Evolutionary conservation across 2,113 vertebrate genomes (phyloP), one percentile per base, ranked within the genome.

Genomic region (Chinchilla lanigera): DNA sequence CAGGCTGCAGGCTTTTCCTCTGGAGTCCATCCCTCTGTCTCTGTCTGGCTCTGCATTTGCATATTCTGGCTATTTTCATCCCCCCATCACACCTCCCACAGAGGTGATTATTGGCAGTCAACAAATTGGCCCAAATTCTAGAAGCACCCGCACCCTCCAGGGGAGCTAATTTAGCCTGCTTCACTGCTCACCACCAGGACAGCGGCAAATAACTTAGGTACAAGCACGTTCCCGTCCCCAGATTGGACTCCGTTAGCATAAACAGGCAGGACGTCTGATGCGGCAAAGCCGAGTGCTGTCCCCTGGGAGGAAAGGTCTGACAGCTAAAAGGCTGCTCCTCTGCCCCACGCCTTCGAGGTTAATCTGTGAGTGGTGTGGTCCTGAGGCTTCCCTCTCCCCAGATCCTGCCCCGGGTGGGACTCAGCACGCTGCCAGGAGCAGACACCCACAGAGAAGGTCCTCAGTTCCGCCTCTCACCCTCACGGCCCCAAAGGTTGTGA

Each of bases 91-190:
- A 58, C 97, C 94, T 97, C 94, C 96, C 60, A 41, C 95, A 89
- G 92, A 97, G 94, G 93, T 58, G 8, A 63, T 94, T 95, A 61
- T 96, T 87, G 91, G 92, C 95, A 96, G 97, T 87, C 96, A 86
- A 22, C 92, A 98, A 93, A 97, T 80, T 90, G 58, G 86, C 89
- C 96, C 75, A 71, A 78, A 97, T 97, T 97, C 89, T 58, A 50
- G 73, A 92, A 90, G 60, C 58, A 13, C 10, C 8, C 16, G 8
- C 50, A n/a, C 88, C 67, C 95, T 89, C 84, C 13, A 1, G 92
- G 94, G 78, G 82, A 91, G 88, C 93, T 84, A n/a, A 91, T 95
- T 91, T 52, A 80, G 89, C 80, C 85, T 67, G 47, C 85, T 67
- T 94, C 80, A 44, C 5, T 93, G 97, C 93, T 95, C 86, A 22